These are phyloP conservation scores for Siniperca scherzeri DNA, from an alignment of 2,797 vertebrate species.

Conservation along the genomic window DNA sequence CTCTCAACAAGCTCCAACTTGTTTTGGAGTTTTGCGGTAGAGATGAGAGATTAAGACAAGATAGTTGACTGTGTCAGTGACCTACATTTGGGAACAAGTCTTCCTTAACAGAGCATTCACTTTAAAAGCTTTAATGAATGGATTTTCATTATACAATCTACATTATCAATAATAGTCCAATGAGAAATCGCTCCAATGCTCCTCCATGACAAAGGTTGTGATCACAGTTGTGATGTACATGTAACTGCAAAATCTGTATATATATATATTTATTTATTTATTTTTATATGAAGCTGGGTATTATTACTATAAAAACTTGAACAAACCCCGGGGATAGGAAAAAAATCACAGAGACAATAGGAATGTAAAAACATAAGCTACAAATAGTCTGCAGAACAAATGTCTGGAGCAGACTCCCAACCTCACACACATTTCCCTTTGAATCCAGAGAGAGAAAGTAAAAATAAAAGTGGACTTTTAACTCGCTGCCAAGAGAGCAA, in stretches of 20 bases:
- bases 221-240: neutral
- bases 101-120: neutral
- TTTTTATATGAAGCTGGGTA: neutral
- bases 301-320: neutral
- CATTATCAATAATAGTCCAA: neutral
- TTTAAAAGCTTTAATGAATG: neutral
- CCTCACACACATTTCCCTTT: constrained; percentile 30
- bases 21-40: constrained; percentile 1
- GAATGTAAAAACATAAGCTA: constrained; percentile 34
- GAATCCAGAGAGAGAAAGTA: constrained; percentile 24
- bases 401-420: constrained; percentile 31
- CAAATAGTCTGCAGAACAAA: constrained; percentile 53
- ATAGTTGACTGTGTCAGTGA: neutral
- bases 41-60: neutral
- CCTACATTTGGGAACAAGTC: neutral
- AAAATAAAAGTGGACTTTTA: constrained; percentile 27
- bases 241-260: neutral
- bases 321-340: neutral
- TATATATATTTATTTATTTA: neutral
- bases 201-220: neutral
- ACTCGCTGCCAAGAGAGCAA: constrained; percentile 41
- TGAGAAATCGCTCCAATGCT: neutral
- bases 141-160: neutral
- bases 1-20: constrained; percentile 21
- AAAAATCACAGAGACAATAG: neutral